phyloP scores from a whole-genome alignment of 2,888 invertebrate species.

The Eupithecia inturbata region DNA sequence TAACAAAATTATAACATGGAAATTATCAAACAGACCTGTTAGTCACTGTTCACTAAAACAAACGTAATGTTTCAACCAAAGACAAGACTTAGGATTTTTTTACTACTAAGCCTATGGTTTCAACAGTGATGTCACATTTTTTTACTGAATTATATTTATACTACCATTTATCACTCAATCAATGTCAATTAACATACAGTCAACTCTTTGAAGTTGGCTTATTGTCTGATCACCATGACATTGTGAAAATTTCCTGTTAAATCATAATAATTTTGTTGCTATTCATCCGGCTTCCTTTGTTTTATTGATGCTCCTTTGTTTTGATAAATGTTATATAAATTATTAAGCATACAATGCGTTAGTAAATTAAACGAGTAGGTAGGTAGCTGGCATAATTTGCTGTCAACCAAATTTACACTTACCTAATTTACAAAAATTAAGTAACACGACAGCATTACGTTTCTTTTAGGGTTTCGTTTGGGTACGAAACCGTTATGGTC shows the following conservation, averaged over 20 bases:
- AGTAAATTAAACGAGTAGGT: neutral
- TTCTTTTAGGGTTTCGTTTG: no score
- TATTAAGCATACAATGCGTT: neutral
- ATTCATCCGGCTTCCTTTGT: slow-evolving; percentile 3
- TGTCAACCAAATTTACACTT: neutral
- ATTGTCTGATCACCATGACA: neutral
- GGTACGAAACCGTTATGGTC: no score
- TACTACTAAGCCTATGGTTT: no score
- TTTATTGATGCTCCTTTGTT: neutral
- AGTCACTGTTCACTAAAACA: neutral
- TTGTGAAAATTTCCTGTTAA: neutral
- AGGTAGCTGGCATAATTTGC: neutral
- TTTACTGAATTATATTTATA: neutral
- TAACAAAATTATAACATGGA: no score
- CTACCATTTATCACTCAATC: neutral
- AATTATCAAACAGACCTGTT: no score
- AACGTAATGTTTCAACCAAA: no score
- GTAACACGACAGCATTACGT: no score
- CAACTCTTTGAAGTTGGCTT: neutral
- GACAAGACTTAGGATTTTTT: no score
- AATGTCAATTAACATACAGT: neutral
- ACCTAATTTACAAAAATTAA: no score
- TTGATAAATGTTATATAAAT: neutral
- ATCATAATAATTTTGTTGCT: neutral
- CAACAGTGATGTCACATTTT: neutral